A percentile compares a stretch with the other conserved stretches of the same genome.
These are phyloP conservation scores for Acropternis orthonyx DNA, from an alignment of 2,797 vertebrate genomes.

Conservation along the genomic window DNA sequence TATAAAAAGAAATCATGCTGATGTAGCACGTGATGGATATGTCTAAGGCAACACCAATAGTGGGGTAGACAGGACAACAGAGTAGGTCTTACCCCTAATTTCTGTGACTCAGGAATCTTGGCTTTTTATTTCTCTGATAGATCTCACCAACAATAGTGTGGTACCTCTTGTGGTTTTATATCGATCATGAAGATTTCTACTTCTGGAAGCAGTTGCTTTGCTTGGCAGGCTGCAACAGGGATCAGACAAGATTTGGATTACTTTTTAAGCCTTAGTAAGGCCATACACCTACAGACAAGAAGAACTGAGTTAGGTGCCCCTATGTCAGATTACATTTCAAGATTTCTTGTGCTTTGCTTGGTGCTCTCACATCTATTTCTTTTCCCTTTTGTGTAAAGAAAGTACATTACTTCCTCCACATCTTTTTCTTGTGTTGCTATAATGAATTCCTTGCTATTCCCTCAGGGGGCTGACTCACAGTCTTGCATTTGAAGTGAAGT, in stretches of 20 bases:
- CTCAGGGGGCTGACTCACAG: conserved; percentile 49
- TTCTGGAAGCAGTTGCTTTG: conserved; percentile 33
- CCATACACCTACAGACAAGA: conserved; percentile 29
- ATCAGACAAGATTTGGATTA: conserved; percentile 44
- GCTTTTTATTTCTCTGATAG: not conserved
- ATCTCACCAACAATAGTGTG: not conserved
- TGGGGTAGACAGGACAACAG: not conserved
- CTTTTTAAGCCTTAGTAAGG: conserved; percentile 42
- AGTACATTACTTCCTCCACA: conserved; percentile 57
- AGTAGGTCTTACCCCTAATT: not conserved
- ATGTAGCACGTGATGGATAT: not conserved
- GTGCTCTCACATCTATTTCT: conserved; percentile 28
- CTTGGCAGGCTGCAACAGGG: conserved; percentile 22
- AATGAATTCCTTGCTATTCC: conserved; percentile 67
- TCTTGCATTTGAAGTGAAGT: conserved; percentile 47
- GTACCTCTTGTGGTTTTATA: conserved; percentile 1
- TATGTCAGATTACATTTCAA: conserved; percentile 45
- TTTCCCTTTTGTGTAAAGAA: conserved; percentile 54
- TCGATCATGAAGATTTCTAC: conserved; percentile 34
- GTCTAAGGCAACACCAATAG: not conserved
- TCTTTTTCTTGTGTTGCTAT: conserved; percentile 56
- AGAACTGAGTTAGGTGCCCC: not conserved
- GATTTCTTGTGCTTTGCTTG: conserved; percentile 54
- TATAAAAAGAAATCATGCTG: not conserved
- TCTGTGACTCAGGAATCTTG: not conserved